Evolutionary conservation across 2,888 invertebrate genomes (phyloP).

Genomic region (Operophtera brumata): DNA sequence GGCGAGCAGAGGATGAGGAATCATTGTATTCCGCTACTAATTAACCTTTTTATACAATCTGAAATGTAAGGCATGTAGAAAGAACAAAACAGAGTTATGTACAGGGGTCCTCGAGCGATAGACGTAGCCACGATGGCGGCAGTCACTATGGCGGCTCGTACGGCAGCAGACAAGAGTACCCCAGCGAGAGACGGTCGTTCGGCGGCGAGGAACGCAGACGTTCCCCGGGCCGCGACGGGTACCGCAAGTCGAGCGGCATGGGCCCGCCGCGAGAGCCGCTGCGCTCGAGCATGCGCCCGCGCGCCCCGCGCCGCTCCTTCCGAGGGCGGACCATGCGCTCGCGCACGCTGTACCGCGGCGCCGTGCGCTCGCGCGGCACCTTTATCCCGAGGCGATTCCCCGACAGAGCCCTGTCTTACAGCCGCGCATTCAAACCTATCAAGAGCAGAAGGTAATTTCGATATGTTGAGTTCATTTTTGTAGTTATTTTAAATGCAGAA

Average conservation of each 20-base stretch:
- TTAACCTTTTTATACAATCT: conserved; percentile 23
- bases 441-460: conserved; percentile 76
- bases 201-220: conserved; percentile 79
- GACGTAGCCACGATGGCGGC: conserved; percentile 80
- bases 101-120: conserved; percentile 79
- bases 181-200: conserved; percentile 73
- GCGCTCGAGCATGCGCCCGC: conserved; percentile 69
- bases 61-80: conserved; percentile 52
- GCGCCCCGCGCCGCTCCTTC: conserved; percentile 78
- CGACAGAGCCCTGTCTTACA: conserved; percentile 67
- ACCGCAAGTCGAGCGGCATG: conserved; percentile 75
- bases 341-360: conserved; percentile 78
- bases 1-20: conserved; percentile 8
- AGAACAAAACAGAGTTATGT: conserved; percentile 74
- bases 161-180: conserved; percentile 80
- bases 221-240: conserved; percentile 74
- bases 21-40: conserved; percentile 9
- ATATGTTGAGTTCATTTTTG: conserved; percentile 46
- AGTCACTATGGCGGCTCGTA: conserved; percentile 79
- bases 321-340: conserved; percentile 78
- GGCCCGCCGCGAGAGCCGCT: conserved; percentile 72
- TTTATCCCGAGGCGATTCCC: conserved; percentile 65
- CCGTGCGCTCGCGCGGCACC: conserved; percentile 76
- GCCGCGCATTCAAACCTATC: conserved; percentile 70
- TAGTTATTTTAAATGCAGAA: conserved; percentile 19